Conservation (phyloP, 1,140 invertebrate genomes). For the Tetraneura akinire region DNA sequence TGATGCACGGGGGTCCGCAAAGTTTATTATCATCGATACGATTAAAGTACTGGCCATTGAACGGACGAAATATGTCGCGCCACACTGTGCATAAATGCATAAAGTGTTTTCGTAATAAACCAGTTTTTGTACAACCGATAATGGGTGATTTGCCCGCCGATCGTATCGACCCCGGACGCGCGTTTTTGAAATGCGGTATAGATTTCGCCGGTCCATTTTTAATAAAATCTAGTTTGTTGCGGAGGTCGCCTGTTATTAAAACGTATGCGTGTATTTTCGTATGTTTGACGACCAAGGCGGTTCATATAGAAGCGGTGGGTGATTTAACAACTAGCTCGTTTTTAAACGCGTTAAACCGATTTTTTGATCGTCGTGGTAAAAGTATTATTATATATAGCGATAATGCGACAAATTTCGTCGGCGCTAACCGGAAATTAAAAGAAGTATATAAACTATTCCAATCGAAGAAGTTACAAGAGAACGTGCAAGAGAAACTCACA, state of each 20-base stretch:
- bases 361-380: not conserved
- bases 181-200: not conserved
- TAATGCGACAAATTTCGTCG: not conserved
- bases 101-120: not conserved
- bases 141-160: not conserved
- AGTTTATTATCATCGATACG: not conserved
- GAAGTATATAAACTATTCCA: not conserved
- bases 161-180: not conserved
- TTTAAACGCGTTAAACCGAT: conserved; percentile 56
- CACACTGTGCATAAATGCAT: not conserved
- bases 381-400: not conserved
- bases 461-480: not conserved
- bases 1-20: conserved; percentile 5
- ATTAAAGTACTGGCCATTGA: not conserved
- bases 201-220: conserved; percentile 15
- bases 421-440: not conserved
- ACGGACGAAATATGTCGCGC: not conserved
- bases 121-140: not conserved
- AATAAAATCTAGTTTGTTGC: not conserved
- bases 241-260: not conserved
- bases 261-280: conserved; percentile 57
- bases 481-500: not conserved
- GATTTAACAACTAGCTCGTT: conserved; percentile 58
- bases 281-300: conserved; percentile 59
- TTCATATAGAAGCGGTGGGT: conserved; percentile 58